Evolutionary conservation across 1,140 invertebrate species (phyloP).

Genomic region (Plutomurus gul): DNA sequence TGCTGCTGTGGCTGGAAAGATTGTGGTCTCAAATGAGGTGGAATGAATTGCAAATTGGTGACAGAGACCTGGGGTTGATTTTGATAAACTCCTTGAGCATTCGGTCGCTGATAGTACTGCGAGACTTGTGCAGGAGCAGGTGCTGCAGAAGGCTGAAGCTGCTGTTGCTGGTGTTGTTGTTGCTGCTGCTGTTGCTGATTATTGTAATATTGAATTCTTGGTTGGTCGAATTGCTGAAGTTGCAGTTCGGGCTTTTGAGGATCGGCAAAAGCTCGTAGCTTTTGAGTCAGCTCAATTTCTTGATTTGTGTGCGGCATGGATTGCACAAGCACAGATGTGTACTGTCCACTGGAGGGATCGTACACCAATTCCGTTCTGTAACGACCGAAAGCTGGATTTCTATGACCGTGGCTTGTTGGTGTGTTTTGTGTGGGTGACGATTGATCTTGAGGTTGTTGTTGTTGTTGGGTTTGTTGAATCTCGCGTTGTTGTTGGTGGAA

Average conservation of each 20-base stretch:
- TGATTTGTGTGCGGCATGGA: slow-evolving; percentile 69
- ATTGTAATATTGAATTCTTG: slow-evolving; percentile 45
- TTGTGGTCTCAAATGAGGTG: slow-evolving; percentile 38
- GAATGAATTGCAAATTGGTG: slow-evolving; percentile 41
- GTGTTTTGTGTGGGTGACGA: background rate
- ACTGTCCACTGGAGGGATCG: slow-evolving; percentile 76
- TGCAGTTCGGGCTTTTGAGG: slow-evolving; percentile 57
- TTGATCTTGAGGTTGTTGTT: background rate
- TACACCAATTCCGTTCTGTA: slow-evolving; percentile 77
- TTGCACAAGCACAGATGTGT: slow-evolving; percentile 78
- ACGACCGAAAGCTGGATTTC: slow-evolving; percentile 59
- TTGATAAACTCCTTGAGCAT: slow-evolving; percentile 2
- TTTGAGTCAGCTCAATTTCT: slow-evolving; percentile 68
- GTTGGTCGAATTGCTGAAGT: slow-evolving; percentile 38
- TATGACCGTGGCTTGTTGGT: slow-evolving; percentile 4
- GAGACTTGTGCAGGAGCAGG: background rate
- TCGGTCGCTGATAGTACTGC: background rate
- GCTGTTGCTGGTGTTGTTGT: slow-evolving; percentile 64
- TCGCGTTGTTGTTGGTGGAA: background rate
- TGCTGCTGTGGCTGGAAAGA: slow-evolving; percentile 21
- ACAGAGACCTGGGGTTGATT: slow-evolving; percentile 14
- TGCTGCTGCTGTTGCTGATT: slow-evolving; percentile 66
- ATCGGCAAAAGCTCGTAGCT: slow-evolving; percentile 73
- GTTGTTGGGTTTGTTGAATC: background rate
- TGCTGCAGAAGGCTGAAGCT: slow-evolving; percentile 46